A percentile compares a stretch with the other conserved stretches of the same genome.
These are phyloP conservation scores for Dichetophora obliterata DNA, from an alignment of 2,888 invertebrate species.

Conservation along the genomic window DNA sequence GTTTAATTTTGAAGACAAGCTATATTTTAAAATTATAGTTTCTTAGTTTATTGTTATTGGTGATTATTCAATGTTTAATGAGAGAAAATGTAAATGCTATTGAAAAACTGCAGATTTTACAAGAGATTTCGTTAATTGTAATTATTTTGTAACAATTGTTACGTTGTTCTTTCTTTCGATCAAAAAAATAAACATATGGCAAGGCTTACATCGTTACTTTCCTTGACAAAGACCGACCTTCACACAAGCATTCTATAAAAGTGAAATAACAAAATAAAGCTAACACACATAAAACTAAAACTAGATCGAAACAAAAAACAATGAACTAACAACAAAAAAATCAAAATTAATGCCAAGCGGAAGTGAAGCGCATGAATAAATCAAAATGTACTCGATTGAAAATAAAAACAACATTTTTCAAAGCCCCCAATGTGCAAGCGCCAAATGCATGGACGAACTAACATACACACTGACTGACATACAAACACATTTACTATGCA, in stretches of 20 bases:
- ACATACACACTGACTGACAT: background rate
- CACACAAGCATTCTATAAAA: constrained; percentile 2
- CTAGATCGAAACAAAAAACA: background rate
- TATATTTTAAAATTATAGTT: too few relatives aligned
- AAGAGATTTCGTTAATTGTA: too few relatives aligned
- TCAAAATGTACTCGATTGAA: constrained; percentile 11
- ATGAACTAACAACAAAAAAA: too few relatives aligned
- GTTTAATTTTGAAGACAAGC: too few relatives aligned
- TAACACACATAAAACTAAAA: background rate
- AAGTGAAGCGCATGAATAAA: constrained; percentile 6
- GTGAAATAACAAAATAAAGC: background rate
- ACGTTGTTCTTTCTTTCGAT: background rate
- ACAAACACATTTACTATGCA: too few relatives aligned
- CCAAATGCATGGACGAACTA: background rate
- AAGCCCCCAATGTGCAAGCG: background rate
- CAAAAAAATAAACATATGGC: background rate
- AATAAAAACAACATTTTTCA: too few relatives aligned
- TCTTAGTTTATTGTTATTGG: too few relatives aligned
- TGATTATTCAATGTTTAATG: too few relatives aligned
- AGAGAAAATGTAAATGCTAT: too few relatives aligned
- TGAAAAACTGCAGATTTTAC: too few relatives aligned
- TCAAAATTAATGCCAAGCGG: constrained; percentile 28
- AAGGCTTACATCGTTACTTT: background rate
- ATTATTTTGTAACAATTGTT: background rate
- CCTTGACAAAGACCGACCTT: constrained; percentile 32